Percentiles rank a stretch among this genome's conserved stretches.
phyloP scores from a whole-genome alignment of 2,888 invertebrate genomes.

The Euplagia quadripunctaria region DNA sequence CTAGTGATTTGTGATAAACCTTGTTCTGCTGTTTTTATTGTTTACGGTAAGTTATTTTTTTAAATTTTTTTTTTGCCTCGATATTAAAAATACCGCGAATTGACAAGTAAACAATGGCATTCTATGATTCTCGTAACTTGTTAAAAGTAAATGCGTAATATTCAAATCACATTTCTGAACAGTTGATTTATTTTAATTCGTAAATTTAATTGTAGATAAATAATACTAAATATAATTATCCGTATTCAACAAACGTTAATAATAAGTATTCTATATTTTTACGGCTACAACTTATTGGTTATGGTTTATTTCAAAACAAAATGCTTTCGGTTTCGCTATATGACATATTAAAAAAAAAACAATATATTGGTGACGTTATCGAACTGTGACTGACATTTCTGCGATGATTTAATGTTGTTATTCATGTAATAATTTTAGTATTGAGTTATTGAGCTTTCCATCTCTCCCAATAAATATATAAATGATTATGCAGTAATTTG shows the following conservation, averaged over 20 bases:
- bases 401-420: too few relatives aligned
- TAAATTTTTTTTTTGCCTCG: slow-evolving; percentile 41
- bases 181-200: background rate
- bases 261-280: background rate
- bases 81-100: background rate
- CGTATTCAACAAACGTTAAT: background rate
- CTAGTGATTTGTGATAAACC: slow-evolving; percentile 63
- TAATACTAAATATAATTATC: background rate
- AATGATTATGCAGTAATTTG: background rate
- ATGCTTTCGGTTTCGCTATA: background rate
- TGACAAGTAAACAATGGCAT: background rate
- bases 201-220: background rate
- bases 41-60: slow-evolving; percentile 61
- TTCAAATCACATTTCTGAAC: background rate
- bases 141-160: background rate
- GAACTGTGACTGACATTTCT: background rate
- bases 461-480: background rate
- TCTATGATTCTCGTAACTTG: background rate
- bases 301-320: background rate
- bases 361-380: background rate
- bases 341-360: background rate
- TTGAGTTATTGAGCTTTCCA: background rate
- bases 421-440: too few relatives aligned
- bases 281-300: background rate
- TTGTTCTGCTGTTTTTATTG: slow-evolving; percentile 53